These are phyloP conservation scores for Pungitius pungitius DNA, from an alignment of 2,113 vertebrate species.

Conservation along the genomic window DNA sequence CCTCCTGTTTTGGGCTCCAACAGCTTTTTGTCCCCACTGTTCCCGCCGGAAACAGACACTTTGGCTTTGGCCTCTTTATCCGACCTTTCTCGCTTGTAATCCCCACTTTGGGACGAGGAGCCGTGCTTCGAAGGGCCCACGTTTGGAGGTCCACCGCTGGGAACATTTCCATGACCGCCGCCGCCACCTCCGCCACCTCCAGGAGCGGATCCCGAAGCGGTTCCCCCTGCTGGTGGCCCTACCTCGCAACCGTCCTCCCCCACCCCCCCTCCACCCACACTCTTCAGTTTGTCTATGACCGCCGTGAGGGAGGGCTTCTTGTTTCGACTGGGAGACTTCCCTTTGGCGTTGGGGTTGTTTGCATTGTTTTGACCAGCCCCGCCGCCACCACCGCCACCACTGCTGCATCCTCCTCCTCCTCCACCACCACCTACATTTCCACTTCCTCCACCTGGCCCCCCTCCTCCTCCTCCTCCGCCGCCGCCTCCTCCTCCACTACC, in stretches of 20 bases:
- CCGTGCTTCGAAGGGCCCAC: slow-evolving; percentile 87
- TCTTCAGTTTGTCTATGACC: slow-evolving; percentile 98
- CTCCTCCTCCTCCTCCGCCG: slow-evolving; percentile 85
- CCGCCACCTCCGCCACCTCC: slow-evolving; percentile 48
- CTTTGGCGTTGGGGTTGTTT: slow-evolving; percentile 90
- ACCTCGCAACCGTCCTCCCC: slow-evolving; percentile 91
- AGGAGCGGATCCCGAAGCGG: slow-evolving; percentile 84
- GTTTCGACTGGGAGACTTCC: slow-evolving; percentile 97
- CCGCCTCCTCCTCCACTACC: slow-evolving; percentile 83
- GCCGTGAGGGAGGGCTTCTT: slow-evolving; percentile 98
- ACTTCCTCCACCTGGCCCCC: slow-evolving; percentile 77
- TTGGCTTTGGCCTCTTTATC: slow-evolving; percentile 96
- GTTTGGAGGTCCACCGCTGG: slow-evolving; percentile 78
- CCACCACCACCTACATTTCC: slow-evolving; percentile 83
- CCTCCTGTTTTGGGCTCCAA: slow-evolving; percentile 87
- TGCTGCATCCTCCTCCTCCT: slow-evolving; percentile 83
- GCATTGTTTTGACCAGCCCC: slow-evolving; percentile 85
- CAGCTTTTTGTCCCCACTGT: slow-evolving; percentile 90
- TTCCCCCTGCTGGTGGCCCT: slow-evolving; percentile 72
- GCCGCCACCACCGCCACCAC: slow-evolving; percentile 82
- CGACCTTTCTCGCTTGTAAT: slow-evolving; percentile 94
- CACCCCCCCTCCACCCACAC: slow-evolving; percentile 90
- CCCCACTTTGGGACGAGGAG: slow-evolving; percentile 85
- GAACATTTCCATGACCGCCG: slow-evolving; percentile 79
- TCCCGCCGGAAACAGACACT: slow-evolving; percentile 85